These are phyloP conservation scores for Periplaneta americana DNA, from an alignment of 1,140 invertebrate genomes.

Conservation along the genomic window DNA sequence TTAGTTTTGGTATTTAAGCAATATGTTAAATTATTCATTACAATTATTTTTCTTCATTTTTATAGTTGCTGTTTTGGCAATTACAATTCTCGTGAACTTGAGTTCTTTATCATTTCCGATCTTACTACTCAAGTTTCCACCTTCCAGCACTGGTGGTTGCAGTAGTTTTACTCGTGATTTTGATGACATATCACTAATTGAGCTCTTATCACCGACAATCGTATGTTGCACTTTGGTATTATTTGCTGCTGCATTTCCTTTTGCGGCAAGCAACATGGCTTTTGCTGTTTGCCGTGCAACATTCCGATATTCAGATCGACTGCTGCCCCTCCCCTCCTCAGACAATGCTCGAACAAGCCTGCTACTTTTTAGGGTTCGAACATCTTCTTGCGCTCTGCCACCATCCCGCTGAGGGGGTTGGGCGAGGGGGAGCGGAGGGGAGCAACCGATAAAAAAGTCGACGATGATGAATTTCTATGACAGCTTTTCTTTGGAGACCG, in stretches of 20 bases:
- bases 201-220: neutral
- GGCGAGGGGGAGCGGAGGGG: slow-evolving; percentile 24
- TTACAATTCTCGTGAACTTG: slow-evolving; percentile 1
- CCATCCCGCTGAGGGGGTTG: slow-evolving; percentile 54
- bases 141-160: neutral
- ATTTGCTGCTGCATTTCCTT: neutral
- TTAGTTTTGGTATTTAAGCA: neutral
- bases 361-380: slow-evolving; percentile 45
- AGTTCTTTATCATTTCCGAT: neutral
- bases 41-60: slow-evolving; percentile 5
- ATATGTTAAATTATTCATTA: neutral
- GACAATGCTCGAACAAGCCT: neutral
- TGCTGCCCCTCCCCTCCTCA: slow-evolving; percentile 12
- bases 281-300: neutral
- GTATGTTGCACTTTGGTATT: too few species aligned
- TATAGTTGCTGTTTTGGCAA: slow-evolving; percentile 9
- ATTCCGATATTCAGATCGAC: neutral
- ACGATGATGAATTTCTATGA: slow-evolving; percentile 18
- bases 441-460: slow-evolving; percentile 23
- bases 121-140: neutral
- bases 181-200: neutral
- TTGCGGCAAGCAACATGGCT: neutral
- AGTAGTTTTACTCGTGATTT: neutral
- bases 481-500: slow-evolving; percentile 24
- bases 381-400: slow-evolving; percentile 60